Percentiles rank a stretch among this genome's conserved stretches.
These are phyloP conservation scores for Pachydiplax longipennis DNA, from an alignment of 2,888 invertebrate genomes.

Conservation along the genomic window DNA sequence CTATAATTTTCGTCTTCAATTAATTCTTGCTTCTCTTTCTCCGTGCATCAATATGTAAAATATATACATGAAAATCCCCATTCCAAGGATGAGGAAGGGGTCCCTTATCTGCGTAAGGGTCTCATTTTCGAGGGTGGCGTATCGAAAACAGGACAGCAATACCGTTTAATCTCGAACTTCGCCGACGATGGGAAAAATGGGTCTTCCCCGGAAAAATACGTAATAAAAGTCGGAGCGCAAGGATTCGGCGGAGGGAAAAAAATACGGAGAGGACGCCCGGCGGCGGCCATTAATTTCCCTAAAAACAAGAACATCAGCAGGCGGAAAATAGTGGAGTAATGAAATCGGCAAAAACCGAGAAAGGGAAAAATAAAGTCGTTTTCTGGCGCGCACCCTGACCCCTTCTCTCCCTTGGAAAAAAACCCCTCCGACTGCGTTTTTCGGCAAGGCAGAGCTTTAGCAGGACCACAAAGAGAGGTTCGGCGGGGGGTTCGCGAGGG, in stretches of 20 bases:
- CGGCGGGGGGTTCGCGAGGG: not conserved
- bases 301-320: slow-evolving; percentile 1
- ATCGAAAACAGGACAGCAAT: not conserved
- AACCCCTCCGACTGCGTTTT: not conserved
- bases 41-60: too few species aligned
- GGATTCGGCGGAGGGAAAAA: not conserved
- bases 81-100: too few species aligned
- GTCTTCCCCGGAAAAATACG: not conserved
- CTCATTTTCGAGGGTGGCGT: too few species aligned
- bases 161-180: not conserved
- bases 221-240: not conserved
- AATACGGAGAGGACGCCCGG: not conserved
- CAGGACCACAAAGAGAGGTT: not conserved
- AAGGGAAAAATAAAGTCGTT: not conserved
- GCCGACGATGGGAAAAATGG: not conserved
- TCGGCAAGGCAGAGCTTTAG: not conserved
- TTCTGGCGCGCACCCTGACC: not conserved
- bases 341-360: not conserved
- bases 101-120: too few species aligned
- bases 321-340: not conserved
- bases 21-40: too few species aligned
- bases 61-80: too few species aligned
- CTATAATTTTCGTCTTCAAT: too few species aligned
- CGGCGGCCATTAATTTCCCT: not conserved
- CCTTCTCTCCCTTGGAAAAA: not conserved